phyloP scores from a whole-genome alignment of 2,113 vertebrate genomes.

The Chaenogobius annularis region DNA sequence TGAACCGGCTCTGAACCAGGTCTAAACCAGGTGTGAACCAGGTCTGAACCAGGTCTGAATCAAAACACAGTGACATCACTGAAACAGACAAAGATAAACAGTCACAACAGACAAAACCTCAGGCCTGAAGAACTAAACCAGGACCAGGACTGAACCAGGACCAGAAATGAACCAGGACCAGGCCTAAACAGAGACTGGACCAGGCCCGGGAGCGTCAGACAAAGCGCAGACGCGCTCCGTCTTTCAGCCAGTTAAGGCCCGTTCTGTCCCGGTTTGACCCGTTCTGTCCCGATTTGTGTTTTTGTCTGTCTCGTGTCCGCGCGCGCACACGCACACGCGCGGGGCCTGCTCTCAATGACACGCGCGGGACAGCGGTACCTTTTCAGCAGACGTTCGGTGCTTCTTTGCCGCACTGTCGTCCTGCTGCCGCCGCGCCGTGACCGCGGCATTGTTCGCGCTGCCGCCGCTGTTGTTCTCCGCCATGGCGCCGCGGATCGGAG shows the following conservation, averaged over 20 bases:
- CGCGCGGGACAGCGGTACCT: background rate
- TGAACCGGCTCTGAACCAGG: background rate
- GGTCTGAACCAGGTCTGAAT: background rate
- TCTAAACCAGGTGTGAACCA: background rate
- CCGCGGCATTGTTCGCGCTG: constrained; percentile 1
- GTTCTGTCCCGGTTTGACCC: background rate
- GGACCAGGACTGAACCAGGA: background rate
- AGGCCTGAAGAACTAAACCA: background rate
- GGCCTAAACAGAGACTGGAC: background rate
- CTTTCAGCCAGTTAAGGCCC: no score
- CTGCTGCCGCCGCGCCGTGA: background rate
- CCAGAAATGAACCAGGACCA: background rate
- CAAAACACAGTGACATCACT: background rate
- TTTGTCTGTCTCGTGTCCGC: background rate
- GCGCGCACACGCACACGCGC: background rate
- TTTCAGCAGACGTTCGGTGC: background rate
- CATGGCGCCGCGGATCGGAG: background rate
- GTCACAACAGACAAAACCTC: no score
- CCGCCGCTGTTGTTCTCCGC: background rate
- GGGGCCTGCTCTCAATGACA: background rate
- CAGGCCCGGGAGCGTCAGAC: background rate
- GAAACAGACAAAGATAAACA: background rate
- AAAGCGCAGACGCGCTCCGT: no score
- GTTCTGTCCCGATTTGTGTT: background rate
- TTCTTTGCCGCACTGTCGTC: constrained; percentile 6